Percentiles rank a stretch among this genome's conserved stretches.
These are phyloP conservation scores for Melanostigma gelatinosum DNA, from an alignment of 2,113 vertebrate genomes.

Conservation along the genomic window DNA sequence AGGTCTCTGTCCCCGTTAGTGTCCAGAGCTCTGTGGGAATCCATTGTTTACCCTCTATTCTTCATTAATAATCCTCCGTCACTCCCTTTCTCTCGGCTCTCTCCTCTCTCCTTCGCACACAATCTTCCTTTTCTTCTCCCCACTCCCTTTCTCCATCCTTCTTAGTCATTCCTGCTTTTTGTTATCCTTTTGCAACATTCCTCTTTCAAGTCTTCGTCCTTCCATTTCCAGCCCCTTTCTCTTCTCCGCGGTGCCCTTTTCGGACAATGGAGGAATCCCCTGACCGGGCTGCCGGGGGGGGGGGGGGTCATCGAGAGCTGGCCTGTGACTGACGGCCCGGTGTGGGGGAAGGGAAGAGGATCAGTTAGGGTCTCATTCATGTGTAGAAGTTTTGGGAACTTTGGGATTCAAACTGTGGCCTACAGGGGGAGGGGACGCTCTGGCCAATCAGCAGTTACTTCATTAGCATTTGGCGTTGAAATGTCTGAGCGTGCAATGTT, in stretches of 20 bases:
- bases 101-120: constrained; percentile 43
- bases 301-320: constrained; percentile 8
- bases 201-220: constrained; percentile 61
- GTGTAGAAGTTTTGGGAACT: constrained; percentile 53
- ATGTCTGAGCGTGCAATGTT: background rate
- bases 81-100: constrained; percentile 50
- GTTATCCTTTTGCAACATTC: constrained; percentile 50
- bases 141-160: constrained; percentile 45
- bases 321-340: constrained; percentile 75
- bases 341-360: constrained; percentile 62
- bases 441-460: background rate
- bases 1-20: constrained; percentile 56
- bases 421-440: background rate
- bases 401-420: constrained; percentile 18
- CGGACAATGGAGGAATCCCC: constrained; percentile 76
- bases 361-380: constrained; percentile 61
- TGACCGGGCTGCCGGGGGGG: constrained; percentile 33
- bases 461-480: constrained; percentile 22
- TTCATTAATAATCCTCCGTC: constrained; percentile 75
- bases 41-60: constrained; percentile 60
- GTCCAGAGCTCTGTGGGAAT: constrained; percentile 60
- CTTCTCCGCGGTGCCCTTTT: constrained; percentile 49
- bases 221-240: constrained; percentile 44
- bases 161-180: constrained; percentile 69
- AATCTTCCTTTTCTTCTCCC: constrained; percentile 48